A percentile compares a stretch with the other conserved stretches of the same genome.
phyloP scores from a whole-genome alignment of 2,888 invertebrate species.

The Hypena proboscidalis region DNA sequence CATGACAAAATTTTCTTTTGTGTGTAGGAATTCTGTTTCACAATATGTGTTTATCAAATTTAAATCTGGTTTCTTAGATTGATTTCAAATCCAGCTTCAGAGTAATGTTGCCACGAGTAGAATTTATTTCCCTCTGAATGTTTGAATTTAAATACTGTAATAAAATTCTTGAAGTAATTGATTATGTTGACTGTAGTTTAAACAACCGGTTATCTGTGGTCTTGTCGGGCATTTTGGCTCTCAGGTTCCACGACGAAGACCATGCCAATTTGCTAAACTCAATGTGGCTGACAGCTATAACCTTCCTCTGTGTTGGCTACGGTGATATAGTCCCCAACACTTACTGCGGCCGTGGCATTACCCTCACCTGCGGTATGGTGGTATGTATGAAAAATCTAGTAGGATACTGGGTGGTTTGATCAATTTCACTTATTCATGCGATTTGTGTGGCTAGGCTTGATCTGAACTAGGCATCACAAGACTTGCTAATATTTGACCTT shows the following conservation, averaged over 20 bases:
- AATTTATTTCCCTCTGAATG: slow-evolving; percentile 19
- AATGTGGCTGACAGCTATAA: slow-evolving; percentile 99
- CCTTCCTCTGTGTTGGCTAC: slow-evolving; percentile 99
- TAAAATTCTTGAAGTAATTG: slow-evolving; percentile 32
- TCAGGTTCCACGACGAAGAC: slow-evolving; percentile 98
- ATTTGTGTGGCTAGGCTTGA: slow-evolving; percentile 45
- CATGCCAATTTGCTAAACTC: slow-evolving; percentile 99
- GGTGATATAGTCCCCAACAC: slow-evolving; percentile 99
- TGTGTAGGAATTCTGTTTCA: slow-evolving; percentile 49
- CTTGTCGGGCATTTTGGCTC: slow-evolving; percentile 84
- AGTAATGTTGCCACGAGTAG: slow-evolving; percentile 30
- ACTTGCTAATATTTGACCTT: slow-evolving; percentile 16
- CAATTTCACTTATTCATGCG: slow-evolving; percentile 44
- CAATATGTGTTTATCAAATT: slow-evolving; percentile 23
- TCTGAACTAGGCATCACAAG: slow-evolving; percentile 67
- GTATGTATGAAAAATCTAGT: slow-evolving; percentile 88
- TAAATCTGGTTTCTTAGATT: slow-evolving; percentile 13
- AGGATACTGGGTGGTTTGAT: slow-evolving; percentile 68
- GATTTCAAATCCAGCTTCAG: slow-evolving; percentile 11
- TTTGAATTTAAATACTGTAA: slow-evolving; percentile 20
- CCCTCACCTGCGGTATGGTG: slow-evolving; percentile 99
- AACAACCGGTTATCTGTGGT: slow-evolving; percentile 78
- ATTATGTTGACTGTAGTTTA: slow-evolving; percentile 43
- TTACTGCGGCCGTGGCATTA: slow-evolving; percentile 99
- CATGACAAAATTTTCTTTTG: slow-evolving; percentile 67